Conservation (phyloP, 2,888 invertebrate genomes). For the Melanophora roralis region DNA sequence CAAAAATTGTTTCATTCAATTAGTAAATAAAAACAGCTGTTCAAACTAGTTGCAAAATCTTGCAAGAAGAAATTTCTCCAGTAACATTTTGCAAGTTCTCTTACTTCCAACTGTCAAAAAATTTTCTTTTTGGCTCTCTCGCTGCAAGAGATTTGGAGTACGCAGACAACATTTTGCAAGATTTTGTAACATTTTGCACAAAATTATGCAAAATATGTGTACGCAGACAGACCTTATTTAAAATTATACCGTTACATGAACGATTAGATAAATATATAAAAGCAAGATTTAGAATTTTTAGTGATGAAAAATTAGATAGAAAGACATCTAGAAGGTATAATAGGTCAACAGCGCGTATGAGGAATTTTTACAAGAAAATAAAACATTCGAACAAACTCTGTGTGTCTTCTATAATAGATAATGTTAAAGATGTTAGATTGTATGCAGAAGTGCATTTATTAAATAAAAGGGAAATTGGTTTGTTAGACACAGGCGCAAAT, state of each 20-base stretch:
- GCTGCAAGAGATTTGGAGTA: too few species aligned
- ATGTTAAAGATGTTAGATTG: neutral
- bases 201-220: too few species aligned
- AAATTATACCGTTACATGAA: neutral
- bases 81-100: too few species aligned
- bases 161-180: too few species aligned
- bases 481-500: slow-evolving; percentile 11
- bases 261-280: neutral
- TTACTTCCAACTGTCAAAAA: too few species aligned
- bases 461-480: neutral
- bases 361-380: slow-evolving; percentile 6
- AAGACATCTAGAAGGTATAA: neutral
- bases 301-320: neutral
- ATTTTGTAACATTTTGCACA: too few species aligned
- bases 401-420: neutral
- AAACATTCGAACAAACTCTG: neutral
- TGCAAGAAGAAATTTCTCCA: too few species aligned
- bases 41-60: too few species aligned
- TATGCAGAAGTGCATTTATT: slow-evolving; percentile 13
- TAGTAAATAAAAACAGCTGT: too few species aligned
- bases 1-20: too few species aligned
- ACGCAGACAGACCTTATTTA: too few species aligned
- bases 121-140: too few species aligned
- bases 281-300: neutral
- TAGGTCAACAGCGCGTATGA: slow-evolving; percentile 7